Evolutionary conservation across 2,797 vertebrate genomes (phyloP), one percentile per base, ranked within the genome.

Genomic region (Orestias chungarensis): DNA sequence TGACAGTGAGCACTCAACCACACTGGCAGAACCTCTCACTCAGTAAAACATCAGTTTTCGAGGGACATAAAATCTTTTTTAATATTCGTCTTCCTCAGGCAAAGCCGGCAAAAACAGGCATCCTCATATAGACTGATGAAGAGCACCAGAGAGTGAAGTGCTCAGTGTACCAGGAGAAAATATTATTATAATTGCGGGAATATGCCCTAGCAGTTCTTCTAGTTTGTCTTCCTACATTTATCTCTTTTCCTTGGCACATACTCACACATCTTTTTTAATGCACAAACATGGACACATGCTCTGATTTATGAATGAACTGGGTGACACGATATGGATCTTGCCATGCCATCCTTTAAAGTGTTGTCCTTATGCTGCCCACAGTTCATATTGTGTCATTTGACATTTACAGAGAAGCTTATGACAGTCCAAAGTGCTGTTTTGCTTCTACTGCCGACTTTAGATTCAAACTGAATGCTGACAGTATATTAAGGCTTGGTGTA

Each of bases 381-480:
- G 89, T 91, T 92, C 87, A 87, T 82, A 86, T 91, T 91, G 90
- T 91, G 89, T 90, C 88, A 90, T 84, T 90, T 93, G 90, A 92
- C 88, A 93, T 94, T 93, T 93, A 83, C 81, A 55, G 74, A 76
- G 84, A 84, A 68, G 83, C 86, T 89, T 76, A 83, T 76, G 86
- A 86, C 46, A 71, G 84, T 88, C 83, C 61, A 11, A 43, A 85
- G 87, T 82, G 50, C 82, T 87, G 85, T 90, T 89, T 91, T 87
- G 68, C 82, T 87, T 83, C 75, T 40, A 71, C 82, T 73, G 83
- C 49, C 40, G 59, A 83, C 87, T 86, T 81, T 59, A 74, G 83
- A 79, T 81, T 78, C 82, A 80, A 77, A 81, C 80, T 66, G 64
- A 87, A 82, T 79, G 61, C 74, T 11, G 75, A 83, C 82, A 66